These are phyloP conservation scores for Antedon bifida DNA, from an alignment of 35 echinoderm and acorn worm genomes.

Conservation along the genomic window DNA sequence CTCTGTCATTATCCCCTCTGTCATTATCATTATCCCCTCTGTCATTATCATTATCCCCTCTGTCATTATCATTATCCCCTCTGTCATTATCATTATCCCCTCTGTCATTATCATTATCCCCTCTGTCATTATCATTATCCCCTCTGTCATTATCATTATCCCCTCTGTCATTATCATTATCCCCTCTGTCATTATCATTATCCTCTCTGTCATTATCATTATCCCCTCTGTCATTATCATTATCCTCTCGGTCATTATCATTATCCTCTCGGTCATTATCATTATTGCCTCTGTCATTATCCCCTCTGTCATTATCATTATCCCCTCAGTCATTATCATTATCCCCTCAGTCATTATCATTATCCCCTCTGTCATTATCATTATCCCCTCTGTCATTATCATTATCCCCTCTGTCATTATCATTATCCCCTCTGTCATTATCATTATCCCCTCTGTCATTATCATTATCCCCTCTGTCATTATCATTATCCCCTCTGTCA, in stretches of 20 bases:
- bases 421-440: not conserved
- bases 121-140: not conserved
- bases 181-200: not conserved
- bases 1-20: not conserved
- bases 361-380: not conserved
- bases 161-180: not conserved
- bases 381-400: not conserved
- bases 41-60: not conserved
- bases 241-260: not conserved
- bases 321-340: no score
- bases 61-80: not conserved
- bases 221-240: not conserved
- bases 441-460: not conserved
- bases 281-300: not conserved
- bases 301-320: not conserved
- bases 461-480: not conserved
- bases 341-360: not conserved
- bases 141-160: not conserved
- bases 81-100: not conserved
- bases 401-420: not conserved
- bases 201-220: not conserved
- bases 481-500: not conserved
- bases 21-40: not conserved
- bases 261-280: not conserved
- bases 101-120: not conserved